Base-by-base conservation (phyloP, 2,888 invertebrate species). In the Ochropacha duplaris region DNA sequence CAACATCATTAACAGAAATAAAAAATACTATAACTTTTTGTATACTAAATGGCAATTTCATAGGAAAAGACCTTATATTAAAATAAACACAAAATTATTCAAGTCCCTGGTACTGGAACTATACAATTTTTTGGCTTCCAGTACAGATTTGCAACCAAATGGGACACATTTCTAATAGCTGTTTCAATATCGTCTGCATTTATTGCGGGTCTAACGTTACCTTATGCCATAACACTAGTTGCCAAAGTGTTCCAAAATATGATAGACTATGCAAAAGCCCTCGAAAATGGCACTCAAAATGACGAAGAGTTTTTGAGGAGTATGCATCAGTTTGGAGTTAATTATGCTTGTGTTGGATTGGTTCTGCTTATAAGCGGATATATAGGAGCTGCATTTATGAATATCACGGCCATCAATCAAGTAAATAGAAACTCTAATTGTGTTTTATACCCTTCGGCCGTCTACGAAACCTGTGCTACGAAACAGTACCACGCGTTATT, bases 401-500 rank as follows among this genome's bases (percentile, higher is more conserved):
- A 95, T 81, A 94, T 94, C 61, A 92, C 95, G 0, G 95, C 96
- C 5, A 93, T 95, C 64, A 94, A 94, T 73, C 96, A 95, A 88
- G 95, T 95, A 77, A 61, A 59, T 61, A 4, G 2, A 31, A 31
- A 12, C 2, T 31, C 31, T 31, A 31, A 12, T 31, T 2, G 12
- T 31, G 28, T 57, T 80, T 70, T 11, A 14, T 14, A 36, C 14
- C 14, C 8, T n/a, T n/a, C n/a, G n/a, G n/a, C n/a, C n/a, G n/a
- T n/a, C n/a, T n/a, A n/a, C n/a, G n/a, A n/a, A n/a, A n/a, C n/a
- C n/a, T n/a, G n/a, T n/a, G n/a, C n/a, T n/a, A n/a, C n/a, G n/a
- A n/a, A n/a, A n/a, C n/a, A n/a, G n/a, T n/a, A n/a, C n/a, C n/a
- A n/a, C n/a, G n/a, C n/a, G n/a, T n/a, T n/a, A n/a, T n/a, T n/a